Percentiles rank a stretch among this genome's conserved stretches.
Conservation (phyloP, 1,140 invertebrate genomes). For the Campoletis sonorensis region DNA sequence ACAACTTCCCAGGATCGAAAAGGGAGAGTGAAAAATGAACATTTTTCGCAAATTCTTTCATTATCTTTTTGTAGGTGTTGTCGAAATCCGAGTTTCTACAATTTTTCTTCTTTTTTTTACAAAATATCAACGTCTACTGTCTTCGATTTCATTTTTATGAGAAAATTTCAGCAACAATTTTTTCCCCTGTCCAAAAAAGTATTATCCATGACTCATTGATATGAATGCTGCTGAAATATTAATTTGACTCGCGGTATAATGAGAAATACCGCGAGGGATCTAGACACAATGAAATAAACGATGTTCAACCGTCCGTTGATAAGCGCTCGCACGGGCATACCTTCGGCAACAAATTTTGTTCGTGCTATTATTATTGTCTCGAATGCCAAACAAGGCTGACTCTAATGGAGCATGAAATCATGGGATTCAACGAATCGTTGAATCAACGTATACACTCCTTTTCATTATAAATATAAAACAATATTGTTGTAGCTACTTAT, state of each 20-base stretch:
- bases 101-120: too few relatives aligned
- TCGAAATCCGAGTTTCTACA: too few relatives aligned
- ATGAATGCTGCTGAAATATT: background rate
- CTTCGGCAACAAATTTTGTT: background rate
- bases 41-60: too few relatives aligned
- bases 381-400: background rate
- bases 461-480: too few relatives aligned
- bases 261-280: background rate
- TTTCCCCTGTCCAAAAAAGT: background rate
- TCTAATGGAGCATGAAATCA: conserved; percentile 4
- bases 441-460: background rate
- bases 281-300: background rate
- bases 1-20: too few relatives aligned
- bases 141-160: too few relatives aligned
- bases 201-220: background rate
- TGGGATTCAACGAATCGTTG: background rate
- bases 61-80: too few relatives aligned
- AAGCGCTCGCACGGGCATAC: background rate
- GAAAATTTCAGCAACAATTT: background rate
- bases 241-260: background rate
- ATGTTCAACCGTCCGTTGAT: background rate
- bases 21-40: too few relatives aligned
- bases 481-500: too few relatives aligned
- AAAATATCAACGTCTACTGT: too few relatives aligned
- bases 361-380: background rate